phyloP scores from a whole-genome alignment of 2,113 vertebrate genomes.

The Ctenomys sociabilis region DNA sequence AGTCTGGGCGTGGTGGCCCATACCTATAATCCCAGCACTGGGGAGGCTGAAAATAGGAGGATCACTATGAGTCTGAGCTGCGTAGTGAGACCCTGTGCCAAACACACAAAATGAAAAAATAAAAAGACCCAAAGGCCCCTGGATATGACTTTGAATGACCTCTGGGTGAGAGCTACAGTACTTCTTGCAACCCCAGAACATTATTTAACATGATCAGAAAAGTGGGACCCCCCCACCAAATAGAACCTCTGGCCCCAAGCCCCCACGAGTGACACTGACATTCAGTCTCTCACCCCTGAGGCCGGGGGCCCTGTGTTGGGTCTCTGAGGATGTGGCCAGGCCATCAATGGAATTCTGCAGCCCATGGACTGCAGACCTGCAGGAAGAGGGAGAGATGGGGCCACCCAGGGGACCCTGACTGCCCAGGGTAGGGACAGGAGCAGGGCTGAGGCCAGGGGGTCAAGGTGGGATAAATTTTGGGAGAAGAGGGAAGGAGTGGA shows the following conservation, averaged over 20 bases:
- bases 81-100: no score
- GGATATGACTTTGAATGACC: background rate
- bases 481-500: background rate
- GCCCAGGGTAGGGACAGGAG: background rate
- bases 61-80: no score
- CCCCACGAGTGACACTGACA: background rate
- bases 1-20: no score
- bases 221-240: background rate
- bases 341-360: slow-evolving; percentile 75
- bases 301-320: background rate
- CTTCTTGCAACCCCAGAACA: background rate
- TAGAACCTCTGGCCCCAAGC: background rate
- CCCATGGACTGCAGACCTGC: slow-evolving; percentile 76
- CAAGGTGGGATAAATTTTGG: background rate
- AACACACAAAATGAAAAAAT: background rate
- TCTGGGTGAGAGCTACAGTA: background rate
- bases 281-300: slow-evolving; percentile 50
- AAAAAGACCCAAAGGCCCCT: background rate
- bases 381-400: background rate
- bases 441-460: background rate
- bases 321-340: slow-evolving; percentile 1
- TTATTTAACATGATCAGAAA: background rate
- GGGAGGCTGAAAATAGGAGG: no score
- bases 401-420: background rate
- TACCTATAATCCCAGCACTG: no score